A percentile compares a stretch with the other conserved stretches of the same genome.
Evolutionary conservation across 2,113 vertebrate species (phyloP).

Genomic region (Corythornis madagascariensis): DNA sequence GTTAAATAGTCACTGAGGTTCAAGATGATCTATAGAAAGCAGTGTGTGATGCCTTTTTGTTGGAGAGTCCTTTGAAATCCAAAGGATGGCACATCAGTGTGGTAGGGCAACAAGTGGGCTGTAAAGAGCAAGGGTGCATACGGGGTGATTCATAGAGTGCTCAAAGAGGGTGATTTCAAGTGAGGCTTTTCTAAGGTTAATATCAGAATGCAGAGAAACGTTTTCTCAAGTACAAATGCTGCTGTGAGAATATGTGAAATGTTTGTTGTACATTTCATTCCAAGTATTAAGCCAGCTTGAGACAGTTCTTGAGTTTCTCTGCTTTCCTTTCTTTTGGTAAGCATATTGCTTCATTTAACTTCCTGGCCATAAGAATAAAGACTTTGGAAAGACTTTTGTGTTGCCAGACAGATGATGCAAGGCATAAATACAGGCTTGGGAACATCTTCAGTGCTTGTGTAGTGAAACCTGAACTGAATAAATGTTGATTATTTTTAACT

Average conservation of each 20-base stretch:
- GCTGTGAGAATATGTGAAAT: neutral
- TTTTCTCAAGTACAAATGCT: neutral
- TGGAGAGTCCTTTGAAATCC: constrained; percentile 23
- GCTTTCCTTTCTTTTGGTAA: constrained; percentile 47
- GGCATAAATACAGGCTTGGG: constrained; percentile 61
- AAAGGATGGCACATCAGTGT: constrained; percentile 51
- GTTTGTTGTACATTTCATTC: neutral
- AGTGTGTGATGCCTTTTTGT: constrained; percentile 56
- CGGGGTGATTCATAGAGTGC: constrained; percentile 11
- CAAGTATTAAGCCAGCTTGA: neutral
- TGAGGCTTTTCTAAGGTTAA: constrained; percentile 4
- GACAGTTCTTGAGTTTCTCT: neutral
- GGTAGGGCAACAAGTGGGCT: constrained; percentile 22
- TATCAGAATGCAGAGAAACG: neutral
- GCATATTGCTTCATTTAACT: constrained; percentile 45
- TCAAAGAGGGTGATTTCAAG: neutral
- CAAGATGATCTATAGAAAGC: constrained; percentile 55
- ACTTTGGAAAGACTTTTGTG: constrained; percentile 73
- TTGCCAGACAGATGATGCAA: constrained; percentile 79
- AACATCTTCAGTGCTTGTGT: constrained; percentile 73
- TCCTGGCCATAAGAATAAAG: constrained; percentile 74
- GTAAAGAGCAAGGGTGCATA: neutral
- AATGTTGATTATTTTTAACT: constrained; percentile 71
- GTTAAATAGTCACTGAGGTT: constrained; percentile 30
- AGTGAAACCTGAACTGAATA: constrained; percentile 66